Evolutionary conservation across 2,113 vertebrate genomes (phyloP).

Genomic region (Chelonoidis abingdonii): DNA sequence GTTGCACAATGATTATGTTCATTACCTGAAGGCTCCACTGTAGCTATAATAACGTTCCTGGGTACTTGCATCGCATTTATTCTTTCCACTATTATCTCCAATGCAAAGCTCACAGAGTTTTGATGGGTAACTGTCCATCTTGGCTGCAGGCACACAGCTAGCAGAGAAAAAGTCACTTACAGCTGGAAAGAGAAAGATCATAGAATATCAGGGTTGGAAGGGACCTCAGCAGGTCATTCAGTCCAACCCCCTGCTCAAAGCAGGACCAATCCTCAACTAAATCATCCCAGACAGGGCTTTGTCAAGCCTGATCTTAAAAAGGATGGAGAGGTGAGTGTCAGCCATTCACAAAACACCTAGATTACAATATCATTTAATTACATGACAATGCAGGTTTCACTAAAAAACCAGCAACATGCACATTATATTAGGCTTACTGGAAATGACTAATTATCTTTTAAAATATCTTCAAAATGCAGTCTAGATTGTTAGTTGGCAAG

Average conservation of each 20-base stretch:
- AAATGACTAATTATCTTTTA: background rate
- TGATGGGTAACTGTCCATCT: constrained; percentile 80
- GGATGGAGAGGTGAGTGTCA: background rate
- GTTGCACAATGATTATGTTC: rapidly evolving
- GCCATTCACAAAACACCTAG: background rate
- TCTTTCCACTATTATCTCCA: constrained; percentile 82
- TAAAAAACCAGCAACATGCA: background rate
- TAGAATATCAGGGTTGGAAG: too few species aligned
- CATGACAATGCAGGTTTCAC: background rate
- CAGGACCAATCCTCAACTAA: too few species aligned
- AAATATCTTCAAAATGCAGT: constrained; percentile 1
- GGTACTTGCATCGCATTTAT: constrained; percentile 85
- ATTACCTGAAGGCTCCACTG: constrained; percentile 92
- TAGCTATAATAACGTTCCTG: constrained; percentile 90
- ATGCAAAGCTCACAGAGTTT: constrained; percentile 87
- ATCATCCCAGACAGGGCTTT: too few species aligned
- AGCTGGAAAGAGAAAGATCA: constrained; percentile 72
- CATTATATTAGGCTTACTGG: background rate
- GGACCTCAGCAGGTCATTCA: too few species aligned
- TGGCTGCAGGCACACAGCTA: constrained; percentile 91
- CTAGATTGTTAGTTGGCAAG: background rate
- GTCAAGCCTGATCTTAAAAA: background rate
- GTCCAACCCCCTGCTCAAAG: too few species aligned
- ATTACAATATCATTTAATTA: background rate
- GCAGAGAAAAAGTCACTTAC: constrained; percentile 88